Conservation (phyloP, 2,113 vertebrate genomes). For the Nothocercus julius region DNA sequence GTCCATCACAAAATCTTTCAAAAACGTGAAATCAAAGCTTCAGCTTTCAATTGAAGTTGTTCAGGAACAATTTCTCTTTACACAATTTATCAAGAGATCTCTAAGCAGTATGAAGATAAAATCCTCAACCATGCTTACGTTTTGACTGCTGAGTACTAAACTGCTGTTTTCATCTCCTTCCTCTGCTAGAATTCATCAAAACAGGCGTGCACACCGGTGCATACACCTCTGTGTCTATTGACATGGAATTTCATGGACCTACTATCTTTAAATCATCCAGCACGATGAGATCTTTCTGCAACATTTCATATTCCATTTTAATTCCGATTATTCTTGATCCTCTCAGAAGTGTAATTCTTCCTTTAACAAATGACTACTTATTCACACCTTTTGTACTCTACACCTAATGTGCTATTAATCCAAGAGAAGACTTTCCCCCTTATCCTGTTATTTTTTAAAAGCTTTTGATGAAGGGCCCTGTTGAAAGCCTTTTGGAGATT, state of each 20-base stretch:
- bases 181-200: not conserved
- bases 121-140: not conserved
- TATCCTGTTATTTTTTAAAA: not conserved
- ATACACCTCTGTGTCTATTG: not conserved
- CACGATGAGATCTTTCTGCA: not conserved
- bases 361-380: not conserved
- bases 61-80: not conserved
- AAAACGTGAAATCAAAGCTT: not conserved
- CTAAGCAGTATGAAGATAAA: not conserved
- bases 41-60: not conserved
- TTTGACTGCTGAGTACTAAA: not conserved
- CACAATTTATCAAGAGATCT: not conserved
- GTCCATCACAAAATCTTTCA: not conserved
- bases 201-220: not conserved
- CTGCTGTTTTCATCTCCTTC: not conserved
- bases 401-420: not conserved
- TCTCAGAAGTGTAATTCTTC: not conserved
- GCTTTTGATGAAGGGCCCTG: not conserved
- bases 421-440: not conserved
- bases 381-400: not conserved
- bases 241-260: not conserved
- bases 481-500: slow-evolving; percentile 5
- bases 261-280: not conserved
- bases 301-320: not conserved
- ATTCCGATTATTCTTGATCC: not conserved